Base-by-base conservation (phyloP, 2,888 invertebrate species). In the Altica lythri region DNA sequence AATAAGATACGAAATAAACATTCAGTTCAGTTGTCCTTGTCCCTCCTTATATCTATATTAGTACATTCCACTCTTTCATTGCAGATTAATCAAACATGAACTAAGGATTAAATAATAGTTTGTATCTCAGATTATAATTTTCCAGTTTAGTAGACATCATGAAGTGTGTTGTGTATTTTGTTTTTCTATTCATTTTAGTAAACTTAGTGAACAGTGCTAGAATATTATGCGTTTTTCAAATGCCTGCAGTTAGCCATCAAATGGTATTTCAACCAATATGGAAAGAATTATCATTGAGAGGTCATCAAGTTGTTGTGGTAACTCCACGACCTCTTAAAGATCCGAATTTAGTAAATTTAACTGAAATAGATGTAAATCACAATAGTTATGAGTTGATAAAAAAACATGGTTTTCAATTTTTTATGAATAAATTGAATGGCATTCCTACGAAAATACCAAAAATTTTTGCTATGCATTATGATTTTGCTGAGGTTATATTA, bases 241-340 rank as follows among this genome's bases (percentile, higher is more conserved):
- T 64, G 30, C 68, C 71, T 8, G 65, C 68, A 1, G 58, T 64
- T 22, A 70, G 70, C 35, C 70, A 71, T 40, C 71, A 71, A 46
- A 29, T 57, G 4, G 66, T 68, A 2, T 71, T 62, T 42, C 68
- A 60, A 46, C 58, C 69, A 13, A 59, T 70, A 13, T 72, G 69
- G 69, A 62, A 56, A 38, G 71, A 70, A 58, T 49, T 73, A 14
- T 69, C 69, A 8, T 59, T 69, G 45, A 62, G 68, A 47, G 73
- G 73, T 3, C 73, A 73, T 47, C 37, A 70, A 49, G 69, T 73
- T 0, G 67, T 67, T 12, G 68, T 72, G 0, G 58, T 73, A 13
- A 72, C 72, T 2, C 68, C 73, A 1, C 60, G 66, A 57, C 73
- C 73, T 5, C 47, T 73, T 16, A 68, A 67, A 14, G 69, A 72